Percentiles rank a stretch among this genome's conserved stretches.
Conservation (phyloP, 2,797 vertebrate genomes). For the Sternotherus odoratus region DNA sequence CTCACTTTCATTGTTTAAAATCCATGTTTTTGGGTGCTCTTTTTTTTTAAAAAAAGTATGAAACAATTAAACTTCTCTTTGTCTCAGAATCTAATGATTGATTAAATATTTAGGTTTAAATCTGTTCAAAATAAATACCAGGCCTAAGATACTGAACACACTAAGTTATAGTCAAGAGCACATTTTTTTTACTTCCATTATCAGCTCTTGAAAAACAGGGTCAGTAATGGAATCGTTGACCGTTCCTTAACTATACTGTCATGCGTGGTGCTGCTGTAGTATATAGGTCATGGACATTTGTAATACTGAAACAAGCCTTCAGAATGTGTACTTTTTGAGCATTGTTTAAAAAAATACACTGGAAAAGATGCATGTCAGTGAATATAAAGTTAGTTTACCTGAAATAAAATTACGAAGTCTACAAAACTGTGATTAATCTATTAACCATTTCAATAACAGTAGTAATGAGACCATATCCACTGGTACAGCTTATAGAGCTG, state of each 20-base stretch:
- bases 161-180: constrained; percentile 18
- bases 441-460: constrained; percentile 45
- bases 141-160: constrained; percentile 12
- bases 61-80: constrained; percentile 27
- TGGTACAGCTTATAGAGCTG: constrained; percentile 4
- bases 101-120: no score
- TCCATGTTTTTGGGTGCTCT: background rate
- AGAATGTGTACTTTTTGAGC: constrained; percentile 62
- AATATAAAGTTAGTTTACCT: no score
- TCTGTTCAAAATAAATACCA: background rate
- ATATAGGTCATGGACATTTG: constrained; percentile 33
- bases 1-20: constrained; percentile 38
- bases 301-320: constrained; percentile 39
- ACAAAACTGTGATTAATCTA: no score
- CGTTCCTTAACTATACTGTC: background rate
- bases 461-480: constrained; percentile 17
- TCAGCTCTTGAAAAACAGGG: background rate
- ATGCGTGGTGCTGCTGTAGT: background rate
- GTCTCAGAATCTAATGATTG: constrained; percentile 43
- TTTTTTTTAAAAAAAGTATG: background rate
- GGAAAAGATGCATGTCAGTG: background rate
- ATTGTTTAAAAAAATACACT: constrained; percentile 26
- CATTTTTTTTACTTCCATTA: background rate
- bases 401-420: no score
- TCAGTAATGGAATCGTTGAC: background rate